A percentile compares a stretch with the other conserved stretches of the same genome.
Conservation (phyloP, 2,888 invertebrate genomes). For the Thereva nobilitata region DNA sequence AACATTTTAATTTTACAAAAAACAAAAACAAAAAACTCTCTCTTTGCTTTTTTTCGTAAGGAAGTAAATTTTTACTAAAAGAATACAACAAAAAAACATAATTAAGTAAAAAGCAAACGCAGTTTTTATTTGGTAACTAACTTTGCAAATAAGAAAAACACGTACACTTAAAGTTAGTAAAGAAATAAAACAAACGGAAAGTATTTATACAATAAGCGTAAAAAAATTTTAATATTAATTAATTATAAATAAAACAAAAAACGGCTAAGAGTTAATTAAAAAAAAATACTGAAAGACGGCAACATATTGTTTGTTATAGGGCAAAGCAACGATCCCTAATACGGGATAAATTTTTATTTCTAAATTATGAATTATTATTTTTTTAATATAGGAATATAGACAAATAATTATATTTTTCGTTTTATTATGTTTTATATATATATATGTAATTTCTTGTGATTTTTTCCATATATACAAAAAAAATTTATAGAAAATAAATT, state of each 20-base stretch:
- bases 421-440: constrained; percentile 32
- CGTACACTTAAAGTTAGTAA: constrained; percentile 12
- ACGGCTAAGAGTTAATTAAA: background rate
- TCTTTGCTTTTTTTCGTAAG: no score
- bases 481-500: constrained; percentile 38
- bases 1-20: constrained; percentile 3
- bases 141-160: background rate
- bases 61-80: no score
- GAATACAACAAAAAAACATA: no score
- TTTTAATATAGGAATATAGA: constrained; percentile 22
- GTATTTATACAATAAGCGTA: constrained; percentile 29
- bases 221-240: background rate
- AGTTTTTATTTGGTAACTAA: no score
- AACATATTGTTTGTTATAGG: constrained; percentile 12
- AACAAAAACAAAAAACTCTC: no score
- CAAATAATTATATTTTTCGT: constrained; percentile 31
- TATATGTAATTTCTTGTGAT: constrained; percentile 39
- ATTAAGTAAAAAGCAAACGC: no score
- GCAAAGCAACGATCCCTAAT: background rate
- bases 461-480: constrained; percentile 38
- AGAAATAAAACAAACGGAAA: background rate
- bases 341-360: constrained; percentile 13
- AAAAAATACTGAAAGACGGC: background rate
- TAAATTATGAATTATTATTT: constrained; percentile 34
- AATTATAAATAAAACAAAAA: constrained; percentile 5